These are phyloP conservation scores for Herpetotheres cachinnans DNA, from an alignment of 2,113 vertebrate genomes.

Conservation along the genomic window DNA sequence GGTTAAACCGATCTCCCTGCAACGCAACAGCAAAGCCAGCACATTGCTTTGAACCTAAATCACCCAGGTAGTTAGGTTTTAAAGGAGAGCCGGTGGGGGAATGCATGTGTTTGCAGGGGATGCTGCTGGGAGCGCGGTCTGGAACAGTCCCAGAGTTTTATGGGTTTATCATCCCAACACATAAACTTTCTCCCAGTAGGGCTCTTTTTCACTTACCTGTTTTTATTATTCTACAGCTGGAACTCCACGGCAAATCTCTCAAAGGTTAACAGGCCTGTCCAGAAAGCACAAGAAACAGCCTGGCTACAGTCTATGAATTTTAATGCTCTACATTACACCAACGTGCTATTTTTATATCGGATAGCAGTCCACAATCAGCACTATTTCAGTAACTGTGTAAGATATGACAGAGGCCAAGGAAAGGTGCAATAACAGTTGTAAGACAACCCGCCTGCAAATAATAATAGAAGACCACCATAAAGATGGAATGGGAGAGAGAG, in stretches of 20 bases:
- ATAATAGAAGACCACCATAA: not conserved
- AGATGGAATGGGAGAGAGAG: not conserved
- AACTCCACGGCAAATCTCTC: conserved; percentile 13
- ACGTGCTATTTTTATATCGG: conserved; percentile 55
- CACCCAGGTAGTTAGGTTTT: not conserved
- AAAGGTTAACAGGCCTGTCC: conserved; percentile 61
- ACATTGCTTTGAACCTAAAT: not conserved
- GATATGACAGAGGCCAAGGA: conserved; percentile 45
- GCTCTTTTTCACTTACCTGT: not conserved
- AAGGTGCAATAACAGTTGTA: conserved; percentile 32
- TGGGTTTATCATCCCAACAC: conserved; percentile 9
- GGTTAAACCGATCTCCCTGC: not conserved
- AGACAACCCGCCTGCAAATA: not conserved
- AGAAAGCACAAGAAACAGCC: conserved; percentile 22
- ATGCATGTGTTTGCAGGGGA: not conserved
- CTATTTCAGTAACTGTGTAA: conserved; percentile 28
- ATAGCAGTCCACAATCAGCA: conserved; percentile 28
- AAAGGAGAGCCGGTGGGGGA: not conserved
- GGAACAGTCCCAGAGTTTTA: not conserved
- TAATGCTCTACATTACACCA: conserved; percentile 55
- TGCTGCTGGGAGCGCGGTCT: not conserved
- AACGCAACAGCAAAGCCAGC: not conserved
- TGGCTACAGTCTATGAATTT: conserved; percentile 56
- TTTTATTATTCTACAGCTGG: conserved; percentile 45
- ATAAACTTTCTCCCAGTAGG: not conserved